Base-by-base conservation (phyloP, 2,888 invertebrate species). In the Drosophila tripunctata region DNA sequence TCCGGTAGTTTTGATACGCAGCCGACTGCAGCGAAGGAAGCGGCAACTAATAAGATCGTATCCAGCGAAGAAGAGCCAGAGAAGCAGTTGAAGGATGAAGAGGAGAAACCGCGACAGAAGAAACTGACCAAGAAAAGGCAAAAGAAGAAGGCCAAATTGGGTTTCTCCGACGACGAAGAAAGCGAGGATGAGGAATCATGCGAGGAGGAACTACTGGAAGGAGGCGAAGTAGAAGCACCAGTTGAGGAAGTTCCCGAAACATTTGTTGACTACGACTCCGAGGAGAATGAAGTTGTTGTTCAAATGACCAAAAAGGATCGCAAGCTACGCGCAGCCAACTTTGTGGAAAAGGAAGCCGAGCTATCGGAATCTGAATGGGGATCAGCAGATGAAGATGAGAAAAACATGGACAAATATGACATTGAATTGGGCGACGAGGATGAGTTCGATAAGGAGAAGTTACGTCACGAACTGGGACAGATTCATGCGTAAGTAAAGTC, bases 301-400 rank as follows among this genome's bases (percentile, higher is more conserved):
- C 70, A 89, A 78, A 84, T 90, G 88, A 90, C 88, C 0, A 89
- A 89, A 54, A 86, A 87, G 21, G 90, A 90, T 36, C 79, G 90
- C 75, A 56, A 88, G 76, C 87, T 90, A 24, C 93, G 93, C 47
- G 93, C 93, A 0, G 91, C 92, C 0, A 95, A 96, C 48, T 98
- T 97, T 92, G 93, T 98, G 52, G 98, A 98, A 75, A 93, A 95
- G 33, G 98, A 98, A 91, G 98, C 98, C 0, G 98, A 98, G 87
- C 91, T 98, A 27, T 97, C 97, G 0, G 98, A 97, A 87, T 96
- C 96, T 2, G 97, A 97, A 75, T 96, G 95, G 94, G 96, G 94
- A 0, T 96, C 96, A 41, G 97, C 94, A 0, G 97, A 97, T 87
- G 98, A 96, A 91, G 96, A 97, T 90, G 96, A 97, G 91, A 93